These are phyloP conservation scores for Catharus ustulatus DNA, from an alignment of 2,797 vertebrate species.

Conservation along the genomic window DNA sequence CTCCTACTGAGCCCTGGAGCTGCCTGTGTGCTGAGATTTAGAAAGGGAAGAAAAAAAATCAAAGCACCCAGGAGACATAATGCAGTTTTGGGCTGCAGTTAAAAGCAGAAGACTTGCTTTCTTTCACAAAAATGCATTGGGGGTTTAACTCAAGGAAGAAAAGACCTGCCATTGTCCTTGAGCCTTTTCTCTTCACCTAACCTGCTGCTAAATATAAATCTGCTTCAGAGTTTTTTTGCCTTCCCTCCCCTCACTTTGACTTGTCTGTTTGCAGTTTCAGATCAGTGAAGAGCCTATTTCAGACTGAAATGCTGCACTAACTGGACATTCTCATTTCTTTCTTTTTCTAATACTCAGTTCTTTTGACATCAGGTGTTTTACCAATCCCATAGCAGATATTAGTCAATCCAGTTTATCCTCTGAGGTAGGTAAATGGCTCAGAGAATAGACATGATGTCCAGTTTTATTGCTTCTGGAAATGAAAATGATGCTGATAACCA, in stretches of 20 bases:
- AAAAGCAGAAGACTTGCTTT: constrained; percentile 46
- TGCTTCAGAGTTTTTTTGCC: constrained; percentile 44
- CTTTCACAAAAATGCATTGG: constrained; percentile 52
- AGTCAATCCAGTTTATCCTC: constrained; percentile 24
- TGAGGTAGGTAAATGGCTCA: constrained; percentile 27
- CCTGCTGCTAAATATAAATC: constrained; percentile 62
- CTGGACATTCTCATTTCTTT: constrained; percentile 14
- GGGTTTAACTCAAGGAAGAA: constrained; percentile 54
- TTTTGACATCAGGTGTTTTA: constrained; percentile 28
- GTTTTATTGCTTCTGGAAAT: constrained; percentile 16
- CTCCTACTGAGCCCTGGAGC: constrained; percentile 57
- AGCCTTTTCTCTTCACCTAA: constrained; percentile 52
- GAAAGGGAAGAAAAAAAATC: constrained; percentile 47
- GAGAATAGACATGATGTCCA: background rate
- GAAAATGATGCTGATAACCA: background rate
- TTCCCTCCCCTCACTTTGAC: constrained; percentile 3
- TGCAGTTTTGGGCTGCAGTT: constrained; percentile 60
- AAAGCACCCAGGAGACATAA: constrained; percentile 54
- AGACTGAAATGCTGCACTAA: constrained; percentile 44
- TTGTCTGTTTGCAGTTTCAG: constrained; percentile 56
- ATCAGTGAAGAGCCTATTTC: constrained; percentile 28
- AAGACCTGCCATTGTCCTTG: constrained; percentile 61
- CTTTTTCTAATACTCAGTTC: constrained; percentile 8
- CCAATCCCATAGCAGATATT: constrained; percentile 17
- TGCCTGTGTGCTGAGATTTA: constrained; percentile 48